Evolutionary conservation across 2,888 invertebrate species (phyloP), one percentile per base, ranked within the genome.

Genomic region (Hypomecis atomaria): DNA sequence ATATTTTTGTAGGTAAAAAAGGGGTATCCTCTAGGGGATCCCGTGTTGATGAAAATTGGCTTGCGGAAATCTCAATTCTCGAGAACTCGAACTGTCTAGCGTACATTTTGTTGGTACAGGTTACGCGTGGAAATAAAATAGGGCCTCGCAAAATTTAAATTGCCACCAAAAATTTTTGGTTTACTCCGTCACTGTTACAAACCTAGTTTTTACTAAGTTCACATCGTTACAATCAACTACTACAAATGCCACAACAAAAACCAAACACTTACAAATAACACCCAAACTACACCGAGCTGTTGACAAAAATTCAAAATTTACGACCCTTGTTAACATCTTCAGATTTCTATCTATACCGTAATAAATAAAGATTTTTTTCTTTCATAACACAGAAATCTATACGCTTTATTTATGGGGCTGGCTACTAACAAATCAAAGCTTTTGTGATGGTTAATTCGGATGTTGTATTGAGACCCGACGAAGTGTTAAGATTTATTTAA

Each of bases 381-480:
- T 76, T 68, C 76, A 70, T 74, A 81, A 78, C 62, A 64, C 40
- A 57, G n/a, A 58, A 61, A 69, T 65, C 65, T 65, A 81, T 78
- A 78, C 71, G 66, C 67, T 65, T 72, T 86, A 87, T 89, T 88
- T 88, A 90, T 86, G 82, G 79, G 78, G 78, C 74, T 61, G 65
- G 78, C 66, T 78, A 74, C 79, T 76, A 86, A 91, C 90, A 90
- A 90, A 90, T 91, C 90, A 90, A 86, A 69, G 79, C 78, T 81
- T 82, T 88, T 86, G 84, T 83, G 71, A 67, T 67, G 73, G 73
- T 75, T 74, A 78, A 73, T 77, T 75, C 69, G 67, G 66, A 72
- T 73, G 70, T 71, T 73, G 81, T 81, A 82, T 87, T 84, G 83
- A 78, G 71, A 83, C 76, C 74, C 81, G 83, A 82, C 82, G 86